A percentile compares a stretch with the other conserved stretches of the same genome.
These are phyloP conservation scores for Zaprionus vittiger DNA, from an alignment of 1,140 invertebrate species.

Conservation along the genomic window DNA sequence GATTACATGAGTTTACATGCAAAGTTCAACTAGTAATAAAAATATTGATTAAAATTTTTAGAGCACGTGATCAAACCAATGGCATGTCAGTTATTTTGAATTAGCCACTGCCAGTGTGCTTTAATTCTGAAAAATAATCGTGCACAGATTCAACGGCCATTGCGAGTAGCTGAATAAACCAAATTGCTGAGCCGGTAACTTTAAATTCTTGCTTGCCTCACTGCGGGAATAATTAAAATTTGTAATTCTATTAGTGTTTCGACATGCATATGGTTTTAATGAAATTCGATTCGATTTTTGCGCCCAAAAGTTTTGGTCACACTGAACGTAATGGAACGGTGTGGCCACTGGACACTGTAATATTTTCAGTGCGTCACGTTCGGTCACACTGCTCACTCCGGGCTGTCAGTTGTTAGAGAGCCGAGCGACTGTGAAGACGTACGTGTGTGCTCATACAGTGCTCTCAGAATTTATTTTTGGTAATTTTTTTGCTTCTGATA, in stretches of 20 bases:
- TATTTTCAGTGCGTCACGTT: constrained; percentile 24
- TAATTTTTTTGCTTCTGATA: constrained; percentile 66
- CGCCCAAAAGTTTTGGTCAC: constrained; percentile 10
- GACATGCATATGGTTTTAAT: constrained; percentile 8
- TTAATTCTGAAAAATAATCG: neutral
- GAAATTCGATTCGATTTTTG: constrained; percentile 25
- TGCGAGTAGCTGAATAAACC: neutral
- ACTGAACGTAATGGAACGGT: constrained; percentile 18
- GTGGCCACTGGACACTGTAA: constrained; percentile 2
- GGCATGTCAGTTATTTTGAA: constrained; percentile 4
- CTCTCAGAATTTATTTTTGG: constrained; percentile 80
- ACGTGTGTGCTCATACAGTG: constrained; percentile 77
- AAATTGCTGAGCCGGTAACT: neutral
- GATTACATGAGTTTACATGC: constrained; percentile 5
- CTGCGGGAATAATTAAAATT: constrained; percentile 14
- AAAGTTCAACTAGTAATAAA: neutral
- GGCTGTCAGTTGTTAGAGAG: constrained; percentile 61
- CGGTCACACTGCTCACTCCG: constrained; percentile 32
- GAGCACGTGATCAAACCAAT: constrained; percentile 13
- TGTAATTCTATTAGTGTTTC: constrained; percentile 29
- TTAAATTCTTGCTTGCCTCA: neutral
- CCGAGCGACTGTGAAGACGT: constrained; percentile 75
- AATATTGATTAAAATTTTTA: neutral
- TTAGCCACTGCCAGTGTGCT: neutral
- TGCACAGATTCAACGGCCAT: neutral